A percentile compares a stretch with the other conserved stretches of the same genome.
phyloP scores from a whole-genome alignment of 2,113 vertebrate genomes.

The Neogale vison region DNA sequence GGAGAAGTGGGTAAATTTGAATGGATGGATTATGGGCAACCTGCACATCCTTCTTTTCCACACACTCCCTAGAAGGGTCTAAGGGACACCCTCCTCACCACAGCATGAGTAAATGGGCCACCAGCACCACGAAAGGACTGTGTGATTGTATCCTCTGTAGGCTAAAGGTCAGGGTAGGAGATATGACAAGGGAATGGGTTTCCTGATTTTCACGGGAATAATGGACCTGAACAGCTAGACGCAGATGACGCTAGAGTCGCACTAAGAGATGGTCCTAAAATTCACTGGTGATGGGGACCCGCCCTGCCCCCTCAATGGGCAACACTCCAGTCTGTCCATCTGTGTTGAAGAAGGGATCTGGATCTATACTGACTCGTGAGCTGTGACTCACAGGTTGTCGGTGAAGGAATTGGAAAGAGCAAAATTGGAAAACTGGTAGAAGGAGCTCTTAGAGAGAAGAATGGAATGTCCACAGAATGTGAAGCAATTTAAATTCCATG shows the following conservation, averaged over 20 bases:
- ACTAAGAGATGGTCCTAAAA: background rate
- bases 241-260: background rate
- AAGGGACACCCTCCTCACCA: background rate
- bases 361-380: background rate
- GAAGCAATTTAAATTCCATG: background rate
- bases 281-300: background rate
- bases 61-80: background rate
- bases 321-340: background rate
- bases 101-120: background rate
- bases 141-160: background rate
- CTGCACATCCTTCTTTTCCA: background rate
- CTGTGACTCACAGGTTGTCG: background rate
- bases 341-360: background rate
- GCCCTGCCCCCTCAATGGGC: background rate
- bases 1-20: background rate
- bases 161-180: background rate
- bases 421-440: background rate
- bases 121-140: background rate
- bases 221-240: background rate
- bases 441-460: background rate
- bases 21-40: background rate
- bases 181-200: background rate
- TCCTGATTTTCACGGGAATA: background rate
- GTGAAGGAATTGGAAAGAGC: background rate
- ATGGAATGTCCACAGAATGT: background rate